Percentiles rank a stretch among this genome's conserved stretches.
phyloP scores from a whole-genome alignment of 2,888 invertebrate genomes.

The Globia sparganii region DNA sequence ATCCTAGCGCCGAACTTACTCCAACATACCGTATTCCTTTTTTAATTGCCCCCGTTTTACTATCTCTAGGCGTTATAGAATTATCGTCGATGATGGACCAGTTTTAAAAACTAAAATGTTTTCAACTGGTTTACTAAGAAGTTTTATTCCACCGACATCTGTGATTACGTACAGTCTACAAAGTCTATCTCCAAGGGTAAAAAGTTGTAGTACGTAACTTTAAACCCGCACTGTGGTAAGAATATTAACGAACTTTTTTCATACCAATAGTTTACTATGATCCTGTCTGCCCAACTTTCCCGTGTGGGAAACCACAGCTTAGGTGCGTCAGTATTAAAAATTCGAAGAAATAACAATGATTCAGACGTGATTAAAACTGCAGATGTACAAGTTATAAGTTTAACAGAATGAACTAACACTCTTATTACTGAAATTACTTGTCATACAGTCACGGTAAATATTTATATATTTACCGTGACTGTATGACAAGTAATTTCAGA shows the following conservation, averaged over 20 bases:
- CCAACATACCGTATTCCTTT: background rate
- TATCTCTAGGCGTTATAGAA: no score
- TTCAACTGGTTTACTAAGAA: slow-evolving; percentile 8
- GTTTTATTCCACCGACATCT: slow-evolving; percentile 35
- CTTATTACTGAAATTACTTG: no score
- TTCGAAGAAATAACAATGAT: slow-evolving; percentile 29
- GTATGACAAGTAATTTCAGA: slow-evolving; percentile 14
- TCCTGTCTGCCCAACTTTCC: slow-evolving; percentile 1
- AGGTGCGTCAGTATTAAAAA: background rate
- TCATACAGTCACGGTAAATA: no score
- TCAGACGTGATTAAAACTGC: slow-evolving; percentile 22
- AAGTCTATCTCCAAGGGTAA: slow-evolving; percentile 33
- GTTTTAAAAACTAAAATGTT: background rate
- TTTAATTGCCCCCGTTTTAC: background rate
- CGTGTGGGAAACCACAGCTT: background rate
- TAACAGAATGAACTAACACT: slow-evolving; percentile 1
- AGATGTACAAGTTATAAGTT: slow-evolving; percentile 2
- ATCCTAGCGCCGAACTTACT: background rate
- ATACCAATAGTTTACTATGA: slow-evolving; percentile 21
- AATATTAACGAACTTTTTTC: slow-evolving; percentile 53
- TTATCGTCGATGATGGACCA: background rate
- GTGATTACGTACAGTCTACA: background rate
- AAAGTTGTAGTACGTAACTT: slow-evolving; percentile 52
- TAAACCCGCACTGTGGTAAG: slow-evolving; percentile 33
- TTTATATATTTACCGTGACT: slow-evolving; percentile 31